phyloP scores from a whole-genome alignment of 2,888 invertebrate genomes.

The Netelia inedita region DNA sequence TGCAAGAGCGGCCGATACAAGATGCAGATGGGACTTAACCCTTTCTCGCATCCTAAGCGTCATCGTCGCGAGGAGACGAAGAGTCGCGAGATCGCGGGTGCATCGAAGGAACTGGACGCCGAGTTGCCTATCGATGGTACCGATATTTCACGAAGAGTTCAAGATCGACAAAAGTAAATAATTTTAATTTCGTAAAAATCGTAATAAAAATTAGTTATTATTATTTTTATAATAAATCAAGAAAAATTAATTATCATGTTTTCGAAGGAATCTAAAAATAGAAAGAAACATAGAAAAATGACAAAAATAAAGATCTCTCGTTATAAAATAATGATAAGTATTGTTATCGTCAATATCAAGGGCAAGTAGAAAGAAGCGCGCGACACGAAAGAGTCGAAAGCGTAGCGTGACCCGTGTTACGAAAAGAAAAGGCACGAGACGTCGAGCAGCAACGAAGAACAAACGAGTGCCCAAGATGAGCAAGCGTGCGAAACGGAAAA shows the following conservation, averaged over 20 bases:
- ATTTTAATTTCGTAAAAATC: background rate
- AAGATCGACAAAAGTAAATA: slow-evolving; percentile 51
- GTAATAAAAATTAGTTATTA: background rate
- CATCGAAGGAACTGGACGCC: slow-evolving; percentile 26
- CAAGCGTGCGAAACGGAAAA: slow-evolving; percentile 41
- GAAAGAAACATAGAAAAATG: background rate
- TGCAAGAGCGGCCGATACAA: slow-evolving; percentile 79
- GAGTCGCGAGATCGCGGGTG: slow-evolving; percentile 14
- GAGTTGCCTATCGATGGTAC: slow-evolving; percentile 45
- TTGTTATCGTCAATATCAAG: slow-evolving; percentile 24
- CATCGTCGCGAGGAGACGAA: slow-evolving; percentile 38
- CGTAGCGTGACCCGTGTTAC: slow-evolving; percentile 39
- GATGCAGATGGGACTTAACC: slow-evolving; percentile 71
- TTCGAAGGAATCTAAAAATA: too few relatives aligned
- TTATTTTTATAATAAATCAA: too few relatives aligned
- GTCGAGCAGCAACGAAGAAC: slow-evolving; percentile 48
- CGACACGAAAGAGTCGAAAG: slow-evolving; percentile 32
- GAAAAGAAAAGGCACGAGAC: slow-evolving; percentile 50
- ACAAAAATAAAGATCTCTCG: background rate
- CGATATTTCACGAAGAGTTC: slow-evolving; percentile 52
- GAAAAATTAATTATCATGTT: too few relatives aligned
- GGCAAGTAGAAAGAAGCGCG: slow-evolving; percentile 50
- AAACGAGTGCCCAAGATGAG: slow-evolving; percentile 46
- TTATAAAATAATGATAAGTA: background rate
- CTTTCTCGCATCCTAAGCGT: slow-evolving; percentile 49